Percentiles rank a stretch among this genome's conserved stretches.
Conservation (phyloP, 2,888 invertebrate species). For the Linyphia triangularis region DNA sequence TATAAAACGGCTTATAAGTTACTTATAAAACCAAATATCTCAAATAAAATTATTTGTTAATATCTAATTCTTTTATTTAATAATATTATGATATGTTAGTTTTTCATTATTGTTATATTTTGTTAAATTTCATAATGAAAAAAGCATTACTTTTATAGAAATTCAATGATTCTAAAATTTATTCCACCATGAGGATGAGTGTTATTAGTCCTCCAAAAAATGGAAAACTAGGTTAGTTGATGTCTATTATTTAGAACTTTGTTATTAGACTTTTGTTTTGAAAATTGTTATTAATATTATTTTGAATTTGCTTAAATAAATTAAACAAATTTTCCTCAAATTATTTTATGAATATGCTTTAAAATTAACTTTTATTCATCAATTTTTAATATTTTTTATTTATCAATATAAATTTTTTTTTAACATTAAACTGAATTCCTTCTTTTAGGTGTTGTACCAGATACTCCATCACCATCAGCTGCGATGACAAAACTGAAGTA, state of each 20-base stretch:
- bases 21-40: no score
- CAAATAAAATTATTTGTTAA: no score
- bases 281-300: neutral
- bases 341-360: neutral
- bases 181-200: constrained; percentile 32
- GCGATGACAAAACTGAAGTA: constrained; percentile 39
- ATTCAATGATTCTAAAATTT: neutral
- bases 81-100: no score
- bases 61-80: no score
- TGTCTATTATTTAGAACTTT: neutral
- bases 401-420: neutral
- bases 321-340: neutral
- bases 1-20: no score
- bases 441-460: constrained; percentile 38
- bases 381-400: neutral
- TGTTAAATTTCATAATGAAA: no score
- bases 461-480: constrained; percentile 40
- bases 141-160: constrained; percentile 11
- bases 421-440: neutral
- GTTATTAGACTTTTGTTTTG: neutral
- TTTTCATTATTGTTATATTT: no score
- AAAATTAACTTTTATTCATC: neutral
- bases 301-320: neutral
- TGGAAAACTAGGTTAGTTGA: constrained; percentile 62
- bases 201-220: constrained; percentile 54